Evolutionary conservation across 2,797 vertebrate species (phyloP), one percentile per base, ranked within the genome.

Genomic region (Siniperca obscura): DNA sequence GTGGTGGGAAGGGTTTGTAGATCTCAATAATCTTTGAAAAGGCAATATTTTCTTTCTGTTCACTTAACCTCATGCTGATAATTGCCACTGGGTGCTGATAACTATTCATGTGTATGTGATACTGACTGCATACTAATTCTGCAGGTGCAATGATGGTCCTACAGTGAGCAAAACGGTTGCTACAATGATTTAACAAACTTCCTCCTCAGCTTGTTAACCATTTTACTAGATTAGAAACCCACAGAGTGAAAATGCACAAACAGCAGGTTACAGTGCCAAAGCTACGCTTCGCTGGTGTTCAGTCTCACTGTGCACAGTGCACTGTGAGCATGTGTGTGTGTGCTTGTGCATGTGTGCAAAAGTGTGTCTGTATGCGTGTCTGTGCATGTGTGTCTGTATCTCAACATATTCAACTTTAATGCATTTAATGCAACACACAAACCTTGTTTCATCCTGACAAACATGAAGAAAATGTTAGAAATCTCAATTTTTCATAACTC

Each of bases 121-220:
- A 73, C 83, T 16, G 69, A 57, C 84, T 84, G 93, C 93, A 94
- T 94, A 91, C 90, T 91, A 91, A 94, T 94, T 72, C 66, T 91
- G 92, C 93, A 94, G 93, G 92, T 93, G 93, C 90, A 80, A 60
- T 59, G 64, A 80, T 38, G 77, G 61, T 57, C 60, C 84, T 76
- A 87, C 59, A 80, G 65, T 70, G 40, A 77, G 40, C 53, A 27
- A 84, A 50, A 77, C 57, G 36, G 72, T 53, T 22, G 65, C 69
- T 76, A 57, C 73, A 56, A 68, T 42, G 21, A 88, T 87, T 83
- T 55, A 65, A 83, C 83, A 78, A 86, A 90, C 70, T 65, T 87
- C 66, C 68, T 78, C 53, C 44, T 77, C 1, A 0, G 80, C 83
- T 86, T 74, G 55, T 89, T 83, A 81, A 80, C 56, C 14, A 42